phyloP scores from a whole-genome alignment of 2,888 invertebrate species.

The Drosophila paramelanica region DNA sequence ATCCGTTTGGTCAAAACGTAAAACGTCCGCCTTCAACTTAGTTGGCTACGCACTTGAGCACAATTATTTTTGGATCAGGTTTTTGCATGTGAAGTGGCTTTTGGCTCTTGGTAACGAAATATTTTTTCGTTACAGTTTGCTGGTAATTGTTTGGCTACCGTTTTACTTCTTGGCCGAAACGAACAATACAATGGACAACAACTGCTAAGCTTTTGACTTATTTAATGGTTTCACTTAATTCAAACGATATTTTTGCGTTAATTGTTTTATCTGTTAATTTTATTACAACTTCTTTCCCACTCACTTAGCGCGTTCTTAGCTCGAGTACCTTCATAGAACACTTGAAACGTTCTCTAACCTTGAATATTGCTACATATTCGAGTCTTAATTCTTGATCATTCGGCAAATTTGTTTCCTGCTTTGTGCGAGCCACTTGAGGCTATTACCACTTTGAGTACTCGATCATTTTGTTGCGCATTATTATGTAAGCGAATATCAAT shows the following conservation, averaged over 20 bases:
- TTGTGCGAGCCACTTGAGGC: constrained; percentile 41
- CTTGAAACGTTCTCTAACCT: constrained; percentile 55
- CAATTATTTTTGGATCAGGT: constrained; percentile 67
- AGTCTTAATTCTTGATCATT: constrained; percentile 8
- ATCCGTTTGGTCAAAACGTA: constrained; percentile 15
- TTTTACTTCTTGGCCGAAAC: constrained; percentile 5
- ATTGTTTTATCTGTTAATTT: constrained; percentile 10
- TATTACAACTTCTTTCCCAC: constrained; percentile 29
- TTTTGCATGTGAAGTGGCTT: constrained; percentile 58
- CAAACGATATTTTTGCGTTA: not conserved
- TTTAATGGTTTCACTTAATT: constrained; percentile 9
- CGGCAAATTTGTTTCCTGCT: constrained; percentile 62
- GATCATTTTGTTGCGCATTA: constrained; percentile 36
- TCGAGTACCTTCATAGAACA: constrained; percentile 42
- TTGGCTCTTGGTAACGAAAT: constrained; percentile 15
- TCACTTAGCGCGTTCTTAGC: constrained; percentile 37
- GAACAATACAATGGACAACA: constrained; percentile 15
- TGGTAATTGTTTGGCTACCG: constrained; percentile 41
- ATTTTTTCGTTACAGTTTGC: constrained; percentile 27
- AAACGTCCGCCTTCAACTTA: constrained; percentile 60
- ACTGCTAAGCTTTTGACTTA: not conserved
- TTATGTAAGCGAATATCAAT: constrained; percentile 16
- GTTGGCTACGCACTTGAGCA: constrained; percentile 52
- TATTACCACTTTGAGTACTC: constrained; percentile 24
- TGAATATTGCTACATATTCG: constrained; percentile 54